Base-by-base conservation (phyloP, 2,888 invertebrate species). In the Caenorhabditis wallacei region DNA sequence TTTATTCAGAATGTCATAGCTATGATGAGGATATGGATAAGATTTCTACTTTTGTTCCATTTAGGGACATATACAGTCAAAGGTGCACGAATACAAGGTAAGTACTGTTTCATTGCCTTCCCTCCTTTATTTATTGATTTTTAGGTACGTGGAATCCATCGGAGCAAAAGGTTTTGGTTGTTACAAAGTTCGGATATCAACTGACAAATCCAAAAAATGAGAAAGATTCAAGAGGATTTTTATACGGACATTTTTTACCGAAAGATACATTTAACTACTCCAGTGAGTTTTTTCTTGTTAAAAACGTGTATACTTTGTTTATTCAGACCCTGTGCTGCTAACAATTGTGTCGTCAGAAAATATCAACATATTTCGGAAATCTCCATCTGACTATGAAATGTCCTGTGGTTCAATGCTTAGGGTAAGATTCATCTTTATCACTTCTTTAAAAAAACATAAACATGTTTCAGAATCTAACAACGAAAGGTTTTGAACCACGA, bases 111-210 rank as follows among this genome's bases (percentile, higher is more conserved):
- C 51, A 22, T 43, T 24, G 13, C 18, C 5, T 35, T 40, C 40
- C 37, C 40, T 2, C 1, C 1, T 13, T 30, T 51, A 24, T 22
- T 48, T 75, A 76, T 76, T 24, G 61, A 78, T 70, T 69, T 83
- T 30, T 24, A 84, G 84, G 84, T 13, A 26, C 61, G 13, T 84
- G 84, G 84, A 84, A 84, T 26, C 84, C 84, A 2, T 48, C 70
- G 5, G 75, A 80, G 22, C 63, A 84, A 26, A 75, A 71, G 37
- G 80, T 76, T 16, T 26, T 54, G 16, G 97, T 98, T 93, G 94
- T 98, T 69, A 94, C 96, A 24, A 97, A 97, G 93, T 98, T 97
- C 93, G 98, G 97, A 78, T 96, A 98, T 92, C 97, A 98, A 93
- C 97, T 97, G 93, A 97, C 97, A 16, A 96, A 96, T 92, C 94